These are phyloP conservation scores for Lycophotia porphyrea DNA, from an alignment of 2,888 invertebrate genomes.

Conservation along the genomic window DNA sequence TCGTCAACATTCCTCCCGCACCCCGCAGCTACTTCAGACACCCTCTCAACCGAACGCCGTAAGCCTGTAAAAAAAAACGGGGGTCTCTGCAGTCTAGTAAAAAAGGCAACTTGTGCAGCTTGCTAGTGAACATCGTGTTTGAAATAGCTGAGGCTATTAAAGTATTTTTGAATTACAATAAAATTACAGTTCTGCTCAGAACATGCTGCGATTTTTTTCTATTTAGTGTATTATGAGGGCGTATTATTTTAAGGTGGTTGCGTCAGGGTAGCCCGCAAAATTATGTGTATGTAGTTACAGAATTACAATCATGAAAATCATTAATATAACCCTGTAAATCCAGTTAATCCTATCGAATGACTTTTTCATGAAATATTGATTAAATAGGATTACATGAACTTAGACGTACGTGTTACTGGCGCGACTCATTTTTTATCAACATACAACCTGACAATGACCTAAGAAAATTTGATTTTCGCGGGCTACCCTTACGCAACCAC, in stretches of 20 bases:
- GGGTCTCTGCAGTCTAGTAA: neutral
- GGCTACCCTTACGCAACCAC: no score
- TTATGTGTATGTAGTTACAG: no score
- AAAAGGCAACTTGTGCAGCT: conserved; percentile 23
- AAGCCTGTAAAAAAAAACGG: neutral
- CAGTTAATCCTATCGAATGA: no score
- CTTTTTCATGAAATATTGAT: no score
- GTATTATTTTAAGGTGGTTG: neutral
- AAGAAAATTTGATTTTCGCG: no score
- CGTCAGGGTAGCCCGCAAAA: no score
- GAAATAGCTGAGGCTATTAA: conserved; percentile 40
- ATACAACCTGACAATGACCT: no score
- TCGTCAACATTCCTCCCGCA: neutral
- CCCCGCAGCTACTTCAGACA: neutral
- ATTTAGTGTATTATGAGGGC: neutral
- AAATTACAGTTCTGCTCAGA: conserved; percentile 37
- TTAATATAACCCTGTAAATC: no score
- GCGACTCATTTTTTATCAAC: no score
- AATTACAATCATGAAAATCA: no score
- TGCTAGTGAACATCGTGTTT: conserved; percentile 4
- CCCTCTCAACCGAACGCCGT: neutral
- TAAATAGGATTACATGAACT: no score
- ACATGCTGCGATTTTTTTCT: conserved; percentile 38
- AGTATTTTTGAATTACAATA: conserved; percentile 22
- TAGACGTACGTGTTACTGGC: no score